Evolutionary conservation across 53 echinoderm and acorn worm genomes (phyloP), one percentile per base, ranked within the genome.

Genomic region (Henricia sp.): DNA sequence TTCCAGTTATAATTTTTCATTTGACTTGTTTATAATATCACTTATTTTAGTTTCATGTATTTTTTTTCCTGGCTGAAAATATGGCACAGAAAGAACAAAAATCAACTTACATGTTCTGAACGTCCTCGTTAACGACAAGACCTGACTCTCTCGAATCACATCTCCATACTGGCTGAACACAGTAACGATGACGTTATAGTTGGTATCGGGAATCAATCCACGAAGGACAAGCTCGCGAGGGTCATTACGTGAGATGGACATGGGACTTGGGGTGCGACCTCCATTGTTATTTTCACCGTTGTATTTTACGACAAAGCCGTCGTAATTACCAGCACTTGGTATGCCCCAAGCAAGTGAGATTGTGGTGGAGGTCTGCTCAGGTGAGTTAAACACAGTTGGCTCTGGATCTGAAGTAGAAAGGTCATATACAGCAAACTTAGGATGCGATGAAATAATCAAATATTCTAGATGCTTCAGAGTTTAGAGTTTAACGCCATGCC

Each of bases 211-310:
- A 34, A 64, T 74, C 40, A 95, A 85, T 2, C 87, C 91, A n/a
- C 67, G 69, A 20, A 95, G 84, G 38, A n/a, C 56, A 1, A 95
- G 70, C 76, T 74, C 63, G 32, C 64, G 62, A 4, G 80, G 80
- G 48, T 66, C 67, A 17, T 86, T 57, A n/a, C 83, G 64, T 29
- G 83, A 52, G 58, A 58, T 1, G 72, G 13, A 2, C 12, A 51
- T 77, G 55, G 62, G 82, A n/a, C 78, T 84, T 0, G 85, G 80
- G 21, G 88, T 84, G 65, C 88, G 88, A 14, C 91, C 91, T 10
- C 72, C 56, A 37, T 76, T 70, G 33, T 20, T 30, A 2, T 23
- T 16, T 3, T 33, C 3, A 20, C 46, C 29, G n/a, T 12, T 1
- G 21, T 80, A 63, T 43, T 50, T 60, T 21, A 89, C 37, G 50